phyloP scores from a whole-genome alignment of 2,888 invertebrate species.

The Choristoneura rosaceana region DNA sequence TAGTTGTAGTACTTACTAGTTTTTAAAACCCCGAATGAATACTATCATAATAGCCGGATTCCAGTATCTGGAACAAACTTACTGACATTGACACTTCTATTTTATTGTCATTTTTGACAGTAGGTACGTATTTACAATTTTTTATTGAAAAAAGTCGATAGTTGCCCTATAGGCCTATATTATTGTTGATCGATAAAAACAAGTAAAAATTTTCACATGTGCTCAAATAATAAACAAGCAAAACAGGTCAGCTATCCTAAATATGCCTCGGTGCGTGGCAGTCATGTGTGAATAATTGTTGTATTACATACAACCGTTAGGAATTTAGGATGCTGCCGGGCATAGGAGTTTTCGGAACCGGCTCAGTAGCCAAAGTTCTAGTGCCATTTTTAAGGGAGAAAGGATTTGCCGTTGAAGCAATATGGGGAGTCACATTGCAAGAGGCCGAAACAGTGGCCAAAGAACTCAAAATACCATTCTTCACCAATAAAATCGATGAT shows the following conservation, averaged over 20 bases:
- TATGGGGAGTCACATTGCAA: slow-evolving; percentile 95
- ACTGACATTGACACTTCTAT: slow-evolving; percentile 6
- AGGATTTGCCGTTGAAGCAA: slow-evolving; percentile 96
- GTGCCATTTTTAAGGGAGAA: slow-evolving; percentile 96
- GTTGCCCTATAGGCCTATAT: slow-evolving; percentile 22
- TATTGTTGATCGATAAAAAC: slow-evolving; percentile 2
- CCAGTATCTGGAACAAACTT: background rate
- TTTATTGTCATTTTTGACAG: slow-evolving; percentile 2
- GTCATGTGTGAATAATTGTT: slow-evolving; percentile 40
- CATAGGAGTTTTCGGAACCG: slow-evolving; percentile 97
- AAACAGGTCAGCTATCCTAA: background rate
- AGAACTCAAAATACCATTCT: slow-evolving; percentile 94
- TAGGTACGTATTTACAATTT: slow-evolving; percentile 34
- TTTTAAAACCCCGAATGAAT: too few species aligned
- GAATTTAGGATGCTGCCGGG: slow-evolving; percentile 91
- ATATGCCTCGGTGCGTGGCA: slow-evolving; percentile 25
- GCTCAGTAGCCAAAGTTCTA: slow-evolving; percentile 93
- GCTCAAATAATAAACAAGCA: slow-evolving; percentile 4
- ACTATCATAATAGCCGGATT: too few species aligned
- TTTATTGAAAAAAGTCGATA: slow-evolving; percentile 21
- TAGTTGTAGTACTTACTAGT: too few species aligned
- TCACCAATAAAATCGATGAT: slow-evolving; percentile 96
- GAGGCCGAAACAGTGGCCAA: slow-evolving; percentile 92
- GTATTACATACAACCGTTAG: slow-evolving; percentile 36
- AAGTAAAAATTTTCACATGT: background rate